Base-by-base conservation (phyloP, 2,888 invertebrate genomes). In the Drosophila pseudotalamancana region DNA sequence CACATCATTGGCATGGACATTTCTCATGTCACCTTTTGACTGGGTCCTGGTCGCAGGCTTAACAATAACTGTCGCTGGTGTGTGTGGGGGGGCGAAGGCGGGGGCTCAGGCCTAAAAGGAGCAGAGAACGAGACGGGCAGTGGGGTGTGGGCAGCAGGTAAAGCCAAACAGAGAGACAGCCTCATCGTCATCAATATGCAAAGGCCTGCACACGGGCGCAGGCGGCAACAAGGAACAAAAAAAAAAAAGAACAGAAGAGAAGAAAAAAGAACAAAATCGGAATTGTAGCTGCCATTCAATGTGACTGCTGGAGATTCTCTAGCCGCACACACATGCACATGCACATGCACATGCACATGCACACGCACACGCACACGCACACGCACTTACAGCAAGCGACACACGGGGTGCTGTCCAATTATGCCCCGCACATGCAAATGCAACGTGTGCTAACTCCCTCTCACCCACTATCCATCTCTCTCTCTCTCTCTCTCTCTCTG, bases 381-480 rank as follows among this genome's bases (percentile, higher is more conserved):
- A 39, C 32, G 25, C 48, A 50, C 43, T 62, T 50, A 46, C 29
- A 43, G 31, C 39, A 39, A 31, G 70, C 56, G 14, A 54, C 50
- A 51, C 51, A 62, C 78, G 65, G 72, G 77, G 65, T 50, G 72
- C 72, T 82, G 79, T 81, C 87, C 81, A 81, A 87, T 87, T 81
- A 81, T 85, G 87, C 79, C 83, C 56, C 83, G 83, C 81, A 87
- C 81, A 81, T 82, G 86, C 66, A 85, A 87, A 87, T 82, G 81
- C 87, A 81, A 82, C 82, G 82, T 85, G 82, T 16, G 40, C 35
- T 39, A 23, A 8, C 21, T 18, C 45, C 21, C 37, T 2, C 31
- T 12, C 6, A 3, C 23, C 23, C 4, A 2, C 23, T 0, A 9
- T 9, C 37, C 16, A 0, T n/a, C 19, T 6, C 19, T 42, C 16